phyloP scores from a whole-genome alignment of 1,140 invertebrate species.

The Platyscapa corneri region DNA sequence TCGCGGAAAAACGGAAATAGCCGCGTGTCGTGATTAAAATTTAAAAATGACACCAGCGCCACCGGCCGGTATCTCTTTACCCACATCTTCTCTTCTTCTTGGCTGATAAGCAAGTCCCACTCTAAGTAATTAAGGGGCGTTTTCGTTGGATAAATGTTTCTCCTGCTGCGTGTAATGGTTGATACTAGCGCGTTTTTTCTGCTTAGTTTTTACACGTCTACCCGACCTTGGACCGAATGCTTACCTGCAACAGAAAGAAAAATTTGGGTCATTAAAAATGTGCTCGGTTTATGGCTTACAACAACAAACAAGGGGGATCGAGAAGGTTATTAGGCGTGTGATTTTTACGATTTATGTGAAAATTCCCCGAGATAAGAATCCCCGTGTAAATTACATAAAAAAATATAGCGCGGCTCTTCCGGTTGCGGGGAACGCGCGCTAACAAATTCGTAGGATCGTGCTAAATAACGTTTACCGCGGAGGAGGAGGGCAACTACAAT shows the following conservation, averaged over 20 bases:
- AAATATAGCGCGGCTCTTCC: neutral
- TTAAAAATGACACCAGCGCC: slow-evolving; percentile 58
- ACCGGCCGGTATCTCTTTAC: slow-evolving; percentile 32
- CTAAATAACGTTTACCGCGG: neutral
- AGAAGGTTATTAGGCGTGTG: neutral
- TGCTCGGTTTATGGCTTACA: neutral
- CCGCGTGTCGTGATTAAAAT: slow-evolving; percentile 66
- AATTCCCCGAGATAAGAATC: neutral
- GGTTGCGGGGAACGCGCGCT: neutral
- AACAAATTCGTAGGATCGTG: neutral
- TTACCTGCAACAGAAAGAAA: slow-evolving; percentile 51
- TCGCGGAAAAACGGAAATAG: slow-evolving; percentile 46
- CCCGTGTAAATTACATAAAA: neutral
- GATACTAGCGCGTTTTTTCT: neutral
- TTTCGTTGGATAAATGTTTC: slow-evolving; percentile 17
- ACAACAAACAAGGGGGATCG: neutral
- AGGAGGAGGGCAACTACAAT: no score
- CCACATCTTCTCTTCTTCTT: neutral
- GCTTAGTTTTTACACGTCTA: neutral
- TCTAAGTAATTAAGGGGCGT: slow-evolving; percentile 65
- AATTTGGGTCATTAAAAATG: neutral
- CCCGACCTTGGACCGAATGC: neutral
- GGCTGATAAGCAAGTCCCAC: slow-evolving; percentile 9
- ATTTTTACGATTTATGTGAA: neutral
- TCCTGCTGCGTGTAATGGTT: neutral